A percentile compares a stretch with the other conserved stretches of the same genome.
phyloP scores from a whole-genome alignment of 2,888 invertebrate genomes.

The Pelosia muscerda region DNA sequence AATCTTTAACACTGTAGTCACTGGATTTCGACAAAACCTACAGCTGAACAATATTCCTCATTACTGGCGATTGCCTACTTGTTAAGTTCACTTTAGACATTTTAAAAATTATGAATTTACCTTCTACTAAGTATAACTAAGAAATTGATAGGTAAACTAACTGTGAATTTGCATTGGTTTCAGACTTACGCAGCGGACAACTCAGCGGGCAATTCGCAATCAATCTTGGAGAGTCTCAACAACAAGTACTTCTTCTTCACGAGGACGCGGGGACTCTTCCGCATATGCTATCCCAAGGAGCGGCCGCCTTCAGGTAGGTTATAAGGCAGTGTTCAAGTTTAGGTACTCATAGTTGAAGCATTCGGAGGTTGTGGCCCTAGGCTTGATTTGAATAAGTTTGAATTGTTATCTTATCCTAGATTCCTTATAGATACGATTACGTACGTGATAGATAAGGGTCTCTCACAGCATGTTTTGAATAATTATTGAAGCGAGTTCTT shows the following conservation, averaged over 20 bases:
- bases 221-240: conserved; percentile 92
- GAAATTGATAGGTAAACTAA: background rate
- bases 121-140: no score
- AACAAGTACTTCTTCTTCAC: conserved; percentile 96
- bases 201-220: conserved; percentile 88
- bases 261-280: conserved; percentile 96
- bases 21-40: no score
- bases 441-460: background rate
- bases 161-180: conserved; percentile 58
- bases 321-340: background rate
- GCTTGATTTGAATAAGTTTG: no score
- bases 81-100: no score
- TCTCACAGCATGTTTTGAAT: background rate
- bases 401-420: background rate
- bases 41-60: no score
- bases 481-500: background rate
- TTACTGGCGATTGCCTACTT: no score
- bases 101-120: no score
- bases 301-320: conserved; percentile 92
- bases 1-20: no score
- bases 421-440: background rate
- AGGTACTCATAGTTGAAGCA: background rate
- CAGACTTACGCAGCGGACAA: conserved; percentile 92
- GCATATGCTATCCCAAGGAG: conserved; percentile 97
- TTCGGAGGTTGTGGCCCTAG: background rate